Evolutionary conservation across 1,140 invertebrate species (phyloP).

Genomic region (Sinonovacula constricta): DNA sequence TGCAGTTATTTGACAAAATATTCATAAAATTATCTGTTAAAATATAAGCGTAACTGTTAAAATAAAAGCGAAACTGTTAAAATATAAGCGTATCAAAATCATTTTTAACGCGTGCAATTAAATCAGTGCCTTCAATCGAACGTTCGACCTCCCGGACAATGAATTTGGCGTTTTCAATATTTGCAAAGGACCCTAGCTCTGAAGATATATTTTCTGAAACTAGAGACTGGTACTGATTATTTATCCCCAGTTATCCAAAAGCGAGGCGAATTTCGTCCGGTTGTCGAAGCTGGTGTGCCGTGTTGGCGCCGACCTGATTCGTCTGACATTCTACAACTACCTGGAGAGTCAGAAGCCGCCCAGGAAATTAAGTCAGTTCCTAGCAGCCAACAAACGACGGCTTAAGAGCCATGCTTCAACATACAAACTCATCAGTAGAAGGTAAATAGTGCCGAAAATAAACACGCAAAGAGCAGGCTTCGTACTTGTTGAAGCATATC

Average conservation of each 20-base stretch:
- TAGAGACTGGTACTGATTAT: neutral
- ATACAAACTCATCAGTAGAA: conserved; percentile 21
- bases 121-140: neutral
- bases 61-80: neutral
- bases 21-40: too few species aligned
- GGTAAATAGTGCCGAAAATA: too few species aligned
- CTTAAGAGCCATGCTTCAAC: conserved; percentile 8
- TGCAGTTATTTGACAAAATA: too few species aligned
- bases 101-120: neutral
- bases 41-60: neutral
- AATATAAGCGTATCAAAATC: neutral
- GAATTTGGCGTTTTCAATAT: neutral
- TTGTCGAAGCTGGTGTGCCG: conserved; percentile 19
- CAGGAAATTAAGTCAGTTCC: conserved; percentile 28
- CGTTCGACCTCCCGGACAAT: neutral
- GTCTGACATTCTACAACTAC: conserved; percentile 34
- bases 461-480: too few species aligned
- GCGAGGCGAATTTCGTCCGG: conserved; percentile 38
- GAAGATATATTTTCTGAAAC: neutral
- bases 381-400: conserved; percentile 26
- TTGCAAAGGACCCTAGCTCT: neutral
- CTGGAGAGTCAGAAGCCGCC: conserved; percentile 39
- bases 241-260: conserved; percentile 21
- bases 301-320: conserved; percentile 39
- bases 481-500: too few species aligned